These are phyloP conservation scores for Phacellophora camtschatica DNA, from an alignment of 30 jellyfish, hydroid and myxozoan species.

Conservation along the genomic window DNA sequence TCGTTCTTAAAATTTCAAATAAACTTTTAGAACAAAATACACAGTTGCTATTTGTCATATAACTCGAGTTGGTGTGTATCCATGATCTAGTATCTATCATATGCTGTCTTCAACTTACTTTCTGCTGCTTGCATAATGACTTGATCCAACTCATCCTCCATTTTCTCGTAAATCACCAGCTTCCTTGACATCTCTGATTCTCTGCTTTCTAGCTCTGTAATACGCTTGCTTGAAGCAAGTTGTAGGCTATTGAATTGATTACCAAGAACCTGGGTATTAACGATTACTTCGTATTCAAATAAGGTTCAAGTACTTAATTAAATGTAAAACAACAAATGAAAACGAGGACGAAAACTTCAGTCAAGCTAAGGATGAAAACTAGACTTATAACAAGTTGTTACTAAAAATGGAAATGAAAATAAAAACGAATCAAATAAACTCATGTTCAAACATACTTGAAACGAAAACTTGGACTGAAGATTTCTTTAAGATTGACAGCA, in stretches of 20 bases:
- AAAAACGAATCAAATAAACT: too few relatives aligned
- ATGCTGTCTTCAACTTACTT: conserved; percentile 10
- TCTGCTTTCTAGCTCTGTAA: conserved; percentile 61
- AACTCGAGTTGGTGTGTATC: background rate
- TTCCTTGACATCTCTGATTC: conserved; percentile 44
- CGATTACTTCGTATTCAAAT: too few relatives aligned
- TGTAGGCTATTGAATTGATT: conserved; percentile 64
- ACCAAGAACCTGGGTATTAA: conserved; percentile 58
- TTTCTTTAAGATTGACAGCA: too few relatives aligned
- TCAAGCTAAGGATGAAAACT: too few relatives aligned
- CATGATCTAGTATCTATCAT: background rate
- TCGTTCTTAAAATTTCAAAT: too few relatives aligned
- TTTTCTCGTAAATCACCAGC: conserved; percentile 66
- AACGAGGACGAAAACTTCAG: too few relatives aligned
- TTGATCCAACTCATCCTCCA: conserved; percentile 83
- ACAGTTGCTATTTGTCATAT: background rate
- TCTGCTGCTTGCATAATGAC: conserved; percentile 93
- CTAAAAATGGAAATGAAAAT: too few relatives aligned
- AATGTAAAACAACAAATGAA: background rate
- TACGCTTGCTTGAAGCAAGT: conserved; percentile 30
- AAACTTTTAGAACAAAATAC: background rate
- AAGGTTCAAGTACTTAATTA: background rate
- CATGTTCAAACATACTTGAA: too few relatives aligned
- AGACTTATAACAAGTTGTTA: too few relatives aligned
- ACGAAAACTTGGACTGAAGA: too few relatives aligned